These are phyloP conservation scores for Australoheros scitulus DNA, from an alignment of 2,113 vertebrate genomes.

Conservation along the genomic window DNA sequence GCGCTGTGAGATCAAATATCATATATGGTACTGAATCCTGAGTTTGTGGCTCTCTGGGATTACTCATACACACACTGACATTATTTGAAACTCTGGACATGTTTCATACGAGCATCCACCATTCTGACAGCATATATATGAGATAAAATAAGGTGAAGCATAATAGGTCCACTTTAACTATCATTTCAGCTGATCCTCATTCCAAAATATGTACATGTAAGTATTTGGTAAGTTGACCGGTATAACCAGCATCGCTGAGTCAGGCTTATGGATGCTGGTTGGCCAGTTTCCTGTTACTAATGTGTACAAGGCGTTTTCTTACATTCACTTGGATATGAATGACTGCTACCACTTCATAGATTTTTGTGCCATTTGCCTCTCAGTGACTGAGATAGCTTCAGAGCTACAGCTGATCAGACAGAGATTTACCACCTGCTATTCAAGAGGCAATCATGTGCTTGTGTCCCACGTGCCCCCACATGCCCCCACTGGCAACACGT, in stretches of 20 bases:
- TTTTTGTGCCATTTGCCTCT: slow-evolving; percentile 30
- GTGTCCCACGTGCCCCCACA: slow-evolving; percentile 31
- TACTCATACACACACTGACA: background rate
- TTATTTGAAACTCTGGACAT: background rate
- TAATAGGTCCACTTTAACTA: too few species aligned
- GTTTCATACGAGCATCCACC: background rate
- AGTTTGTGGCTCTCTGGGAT: background rate
- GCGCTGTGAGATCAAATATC: background rate
- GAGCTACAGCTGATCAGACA: slow-evolving; percentile 30
- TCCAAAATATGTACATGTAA: too few species aligned
- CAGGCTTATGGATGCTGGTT: too few species aligned
- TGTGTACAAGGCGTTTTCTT: background rate
- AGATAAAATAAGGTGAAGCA: background rate
- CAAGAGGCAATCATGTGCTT: slow-evolving; percentile 12
- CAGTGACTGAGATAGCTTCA: background rate
- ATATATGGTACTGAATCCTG: background rate
- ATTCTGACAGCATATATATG: background rate
- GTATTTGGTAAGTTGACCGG: too few species aligned
- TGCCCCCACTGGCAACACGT: slow-evolving; percentile 24
- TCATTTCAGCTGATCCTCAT: too few species aligned
- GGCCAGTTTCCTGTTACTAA: background rate
- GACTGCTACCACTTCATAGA: background rate
- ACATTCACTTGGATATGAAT: background rate
- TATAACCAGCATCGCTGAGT: too few species aligned
- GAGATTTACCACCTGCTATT: slow-evolving; percentile 39